Percentiles rank a stretch among this genome's conserved stretches.
These are phyloP conservation scores for Falco berigora DNA, from an alignment of 2,797 vertebrate genomes.

Conservation along the genomic window DNA sequence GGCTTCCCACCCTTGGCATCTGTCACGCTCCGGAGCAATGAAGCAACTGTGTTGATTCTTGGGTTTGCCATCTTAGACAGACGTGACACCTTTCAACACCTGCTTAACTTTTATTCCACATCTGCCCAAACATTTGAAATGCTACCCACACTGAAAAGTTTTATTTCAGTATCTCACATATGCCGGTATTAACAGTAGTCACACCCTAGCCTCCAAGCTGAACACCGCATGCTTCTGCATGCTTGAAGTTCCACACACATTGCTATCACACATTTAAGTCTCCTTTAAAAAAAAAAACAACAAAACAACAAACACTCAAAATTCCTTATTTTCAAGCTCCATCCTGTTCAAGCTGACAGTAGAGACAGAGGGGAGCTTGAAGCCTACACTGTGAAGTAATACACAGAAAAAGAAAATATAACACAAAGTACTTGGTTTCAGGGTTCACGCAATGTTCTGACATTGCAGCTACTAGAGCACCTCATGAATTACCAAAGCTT, in stretches of 20 bases:
- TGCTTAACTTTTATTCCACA: neutral
- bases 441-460: neutral
- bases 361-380: neutral
- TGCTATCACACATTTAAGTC: neutral
- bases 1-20: neutral
- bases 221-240: neutral
- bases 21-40: fast-evolving
- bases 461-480: neutral
- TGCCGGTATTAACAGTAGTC: neutral
- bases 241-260: neutral
- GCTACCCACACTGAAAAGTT: neutral
- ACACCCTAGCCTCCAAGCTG: neutral
- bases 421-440: neutral
- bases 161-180: neutral
- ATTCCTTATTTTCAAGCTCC: neutral
- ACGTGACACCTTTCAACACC: neutral
- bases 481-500: neutral
- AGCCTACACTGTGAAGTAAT: neutral
- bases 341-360: neutral
- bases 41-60: fast-evolving
- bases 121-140: neutral
- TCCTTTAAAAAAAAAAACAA: neutral
- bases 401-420: neutral
- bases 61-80: neutral
- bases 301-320: neutral